Conservation (phyloP, 2,888 invertebrate genomes). For the Lasioglossum calceatum region DNA sequence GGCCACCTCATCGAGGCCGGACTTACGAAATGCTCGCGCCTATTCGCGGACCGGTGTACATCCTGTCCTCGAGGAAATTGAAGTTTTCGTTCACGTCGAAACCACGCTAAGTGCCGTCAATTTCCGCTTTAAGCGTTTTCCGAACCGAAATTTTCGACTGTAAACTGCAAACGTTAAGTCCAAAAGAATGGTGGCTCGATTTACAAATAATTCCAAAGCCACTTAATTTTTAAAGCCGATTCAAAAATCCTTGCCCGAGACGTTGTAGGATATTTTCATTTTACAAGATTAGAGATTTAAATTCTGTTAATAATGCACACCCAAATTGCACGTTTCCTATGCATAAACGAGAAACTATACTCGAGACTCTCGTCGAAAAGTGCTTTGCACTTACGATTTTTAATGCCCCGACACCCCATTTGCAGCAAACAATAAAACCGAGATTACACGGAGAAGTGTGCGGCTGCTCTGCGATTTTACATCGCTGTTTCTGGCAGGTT, state of each 20-base stretch:
- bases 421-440: conserved; percentile 72
- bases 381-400: not conserved
- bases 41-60: conserved; percentile 20
- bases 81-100: conserved; percentile 32
- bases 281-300: not conserved
- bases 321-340: not conserved
- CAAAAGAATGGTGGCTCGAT: not conserved
- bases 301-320: not conserved
- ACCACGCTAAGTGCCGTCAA: not conserved
- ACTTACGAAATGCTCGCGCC: conserved; percentile 64
- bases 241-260: not conserved
- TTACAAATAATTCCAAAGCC: not conserved
- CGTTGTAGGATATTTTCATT: not conserved
- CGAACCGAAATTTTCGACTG: not conserved
- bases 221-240: not conserved
- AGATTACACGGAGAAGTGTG: conserved; percentile 62
- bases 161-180: not conserved
- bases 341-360: too few relatives aligned
- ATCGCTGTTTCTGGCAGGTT: conserved; percentile 39
- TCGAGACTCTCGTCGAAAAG: not conserved
- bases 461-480: conserved; percentile 32
- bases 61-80: conserved; percentile 64
- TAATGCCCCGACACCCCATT: conserved; percentile 46
- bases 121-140: not conserved
- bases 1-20: conserved; percentile 27